phyloP scores from a whole-genome alignment of 2,113 vertebrate genomes.

The Monarcha castaneiventris region DNA sequence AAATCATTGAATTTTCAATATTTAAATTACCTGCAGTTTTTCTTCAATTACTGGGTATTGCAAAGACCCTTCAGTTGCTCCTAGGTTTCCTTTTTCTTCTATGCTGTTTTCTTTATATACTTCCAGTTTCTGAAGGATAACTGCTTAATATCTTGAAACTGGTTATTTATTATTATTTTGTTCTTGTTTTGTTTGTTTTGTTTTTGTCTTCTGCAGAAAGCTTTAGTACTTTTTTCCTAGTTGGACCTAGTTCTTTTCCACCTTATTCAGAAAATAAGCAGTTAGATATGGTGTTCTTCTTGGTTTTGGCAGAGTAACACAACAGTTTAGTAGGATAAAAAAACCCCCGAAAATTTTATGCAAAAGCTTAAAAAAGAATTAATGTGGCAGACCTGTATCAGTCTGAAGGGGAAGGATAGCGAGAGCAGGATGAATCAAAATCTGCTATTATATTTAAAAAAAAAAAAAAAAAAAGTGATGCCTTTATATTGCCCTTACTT shows the following conservation, averaged over 20 bases:
- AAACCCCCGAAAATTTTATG: rapidly evolving
- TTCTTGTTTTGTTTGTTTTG: background rate
- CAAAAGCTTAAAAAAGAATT: background rate
- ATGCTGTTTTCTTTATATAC: background rate
- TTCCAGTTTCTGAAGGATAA: background rate
- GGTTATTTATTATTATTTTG: background rate
- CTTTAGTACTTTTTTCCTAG: background rate
- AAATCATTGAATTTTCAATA: background rate
- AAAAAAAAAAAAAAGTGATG: background rate
- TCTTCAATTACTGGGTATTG: background rate
- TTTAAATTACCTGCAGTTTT: background rate
- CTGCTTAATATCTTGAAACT: background rate
- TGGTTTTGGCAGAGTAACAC: background rate
- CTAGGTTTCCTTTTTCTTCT: background rate
- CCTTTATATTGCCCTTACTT: background rate
- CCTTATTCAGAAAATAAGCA: background rate
- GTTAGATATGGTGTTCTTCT: background rate
- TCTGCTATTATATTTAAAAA: background rate
- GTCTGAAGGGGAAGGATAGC: background rate
- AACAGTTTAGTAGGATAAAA: background rate
- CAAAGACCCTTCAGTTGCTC: background rate
- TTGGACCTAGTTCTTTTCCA: background rate
- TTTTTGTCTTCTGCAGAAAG: background rate
- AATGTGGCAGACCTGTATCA: background rate
- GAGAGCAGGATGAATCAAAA: background rate